Conservation (phyloP, 2,797 vertebrate species). For the Melopsittacus undulatus region DNA sequence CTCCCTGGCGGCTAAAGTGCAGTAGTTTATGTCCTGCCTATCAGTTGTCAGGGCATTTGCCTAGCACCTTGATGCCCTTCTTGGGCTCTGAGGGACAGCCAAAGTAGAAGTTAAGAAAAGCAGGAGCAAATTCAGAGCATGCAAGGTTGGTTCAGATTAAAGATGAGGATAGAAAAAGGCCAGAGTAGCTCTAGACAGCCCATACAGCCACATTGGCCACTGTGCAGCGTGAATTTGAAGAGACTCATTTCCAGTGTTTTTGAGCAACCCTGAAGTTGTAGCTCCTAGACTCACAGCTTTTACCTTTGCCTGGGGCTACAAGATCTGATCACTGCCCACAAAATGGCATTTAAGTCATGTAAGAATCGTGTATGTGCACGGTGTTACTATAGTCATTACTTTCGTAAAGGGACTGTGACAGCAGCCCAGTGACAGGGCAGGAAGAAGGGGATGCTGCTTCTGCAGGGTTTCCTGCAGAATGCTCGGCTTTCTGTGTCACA, state of each 20-base stretch:
- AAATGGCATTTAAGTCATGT: not conserved
- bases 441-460: not conserved
- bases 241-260: not conserved
- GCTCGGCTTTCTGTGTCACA: not conserved
- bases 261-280: not conserved
- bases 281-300: not conserved
- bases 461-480: not conserved
- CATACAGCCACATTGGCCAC: fast-evolving
- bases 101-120: not conserved
- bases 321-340: not conserved
- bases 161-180: not conserved
- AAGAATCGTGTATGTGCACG: not conserved
- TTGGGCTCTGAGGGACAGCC: not conserved
- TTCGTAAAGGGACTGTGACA: not conserved
- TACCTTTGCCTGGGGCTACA: not conserved
- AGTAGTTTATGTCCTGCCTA: not conserved
- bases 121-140: not conserved
- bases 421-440: not conserved
- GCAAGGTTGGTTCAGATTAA: not conserved
- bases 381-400: not conserved
- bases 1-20: not conserved
- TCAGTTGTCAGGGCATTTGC: not conserved
- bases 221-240: not conserved
- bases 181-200: not conserved
- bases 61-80: not conserved